phyloP scores from a whole-genome alignment of 2,888 invertebrate genomes.

The Ophioninae sp. region DNA sequence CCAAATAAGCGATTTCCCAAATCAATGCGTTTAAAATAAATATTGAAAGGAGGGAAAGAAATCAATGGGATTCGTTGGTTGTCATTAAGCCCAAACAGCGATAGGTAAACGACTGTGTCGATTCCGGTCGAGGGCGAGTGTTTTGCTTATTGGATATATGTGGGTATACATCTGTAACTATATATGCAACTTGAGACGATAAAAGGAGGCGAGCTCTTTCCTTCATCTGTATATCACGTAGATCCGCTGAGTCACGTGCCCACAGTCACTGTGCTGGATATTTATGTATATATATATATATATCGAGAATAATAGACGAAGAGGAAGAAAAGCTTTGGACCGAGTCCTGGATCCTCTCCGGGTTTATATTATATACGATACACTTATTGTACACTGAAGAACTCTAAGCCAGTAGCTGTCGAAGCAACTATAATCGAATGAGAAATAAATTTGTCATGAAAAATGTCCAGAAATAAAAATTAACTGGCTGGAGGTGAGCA shows the following conservation, averaged over 20 bases:
- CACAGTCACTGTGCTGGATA: conserved; percentile 26
- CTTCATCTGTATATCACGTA: conserved; percentile 48
- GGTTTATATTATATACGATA: conserved; percentile 29
- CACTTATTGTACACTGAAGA: conserved; percentile 17
- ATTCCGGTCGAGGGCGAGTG: too few species aligned
- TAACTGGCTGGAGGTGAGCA: too few species aligned
- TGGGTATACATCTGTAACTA: too few species aligned
- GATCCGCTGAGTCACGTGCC: conserved; percentile 60
- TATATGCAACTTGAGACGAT: conserved; percentile 28
- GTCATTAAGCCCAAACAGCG: too few species aligned
- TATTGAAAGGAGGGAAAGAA: too few species aligned
- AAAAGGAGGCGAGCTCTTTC: conserved; percentile 54
- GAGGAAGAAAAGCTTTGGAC: conserved; percentile 44
- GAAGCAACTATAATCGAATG: conserved; percentile 27
- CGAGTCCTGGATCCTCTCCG: conserved; percentile 49
- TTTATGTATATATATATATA: conserved; percentile 14
- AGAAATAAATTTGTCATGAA: conserved; percentile 15
- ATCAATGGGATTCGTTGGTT: too few species aligned
- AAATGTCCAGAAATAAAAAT: background rate
- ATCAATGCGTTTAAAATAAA: too few species aligned
- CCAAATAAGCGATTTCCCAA: too few species aligned
- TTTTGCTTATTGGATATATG: too few species aligned
- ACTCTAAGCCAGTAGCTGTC: conserved; percentile 6
- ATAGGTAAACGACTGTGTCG: too few species aligned
- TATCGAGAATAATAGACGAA: conserved; percentile 37